Conservation (phyloP, 1,140 invertebrate genomes). For the Pseudomyrmex cubaensis region DNA sequence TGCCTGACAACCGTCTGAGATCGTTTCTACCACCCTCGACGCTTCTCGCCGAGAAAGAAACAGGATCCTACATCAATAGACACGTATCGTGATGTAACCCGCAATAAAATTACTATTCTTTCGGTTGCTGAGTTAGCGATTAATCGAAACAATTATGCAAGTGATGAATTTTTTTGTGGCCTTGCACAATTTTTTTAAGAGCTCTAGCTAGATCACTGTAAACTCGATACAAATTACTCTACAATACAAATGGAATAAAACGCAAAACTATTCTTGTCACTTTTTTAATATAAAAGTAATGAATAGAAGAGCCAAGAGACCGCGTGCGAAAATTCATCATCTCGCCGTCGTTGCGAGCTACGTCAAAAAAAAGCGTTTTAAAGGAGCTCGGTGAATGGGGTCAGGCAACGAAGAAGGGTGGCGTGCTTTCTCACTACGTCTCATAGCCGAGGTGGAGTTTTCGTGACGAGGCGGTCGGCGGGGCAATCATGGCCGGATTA, state of each 20-base stretch:
- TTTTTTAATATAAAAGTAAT: constrained; percentile 25
- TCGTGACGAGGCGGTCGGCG: constrained; percentile 67
- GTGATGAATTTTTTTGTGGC: not conserved
- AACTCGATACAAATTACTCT: not conserved
- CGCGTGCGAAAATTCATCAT: constrained; percentile 29
- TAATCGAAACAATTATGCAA: constrained; percentile 4
- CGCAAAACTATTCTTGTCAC: not conserved
- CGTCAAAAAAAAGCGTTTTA: constrained; percentile 63
- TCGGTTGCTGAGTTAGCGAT: constrained; percentile 18
- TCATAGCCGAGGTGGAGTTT: constrained; percentile 68
- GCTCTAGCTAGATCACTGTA: not conserved
- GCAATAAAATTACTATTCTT: constrained; percentile 74
- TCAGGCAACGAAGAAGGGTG: constrained; percentile 57
- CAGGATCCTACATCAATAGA: constrained; percentile 78
- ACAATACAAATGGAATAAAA: not conserved
- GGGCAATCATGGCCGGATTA: constrained; percentile 83
- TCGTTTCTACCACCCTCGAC: constrained; percentile 50
- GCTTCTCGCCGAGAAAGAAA: constrained; percentile 70
- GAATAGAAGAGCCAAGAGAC: not conserved
- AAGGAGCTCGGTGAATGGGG: constrained; percentile 36
- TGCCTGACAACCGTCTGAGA: constrained; percentile 67
- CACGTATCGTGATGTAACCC: constrained; percentile 77
- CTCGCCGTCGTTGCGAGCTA: not conserved
- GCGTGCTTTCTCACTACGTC: constrained; percentile 29
- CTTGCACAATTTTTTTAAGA: not conserved